A percentile compares a stretch with the other conserved stretches of the same genome.
Evolutionary conservation across 1,140 invertebrate species (phyloP).

Genomic region (Drosophila pruinosa): DNA sequence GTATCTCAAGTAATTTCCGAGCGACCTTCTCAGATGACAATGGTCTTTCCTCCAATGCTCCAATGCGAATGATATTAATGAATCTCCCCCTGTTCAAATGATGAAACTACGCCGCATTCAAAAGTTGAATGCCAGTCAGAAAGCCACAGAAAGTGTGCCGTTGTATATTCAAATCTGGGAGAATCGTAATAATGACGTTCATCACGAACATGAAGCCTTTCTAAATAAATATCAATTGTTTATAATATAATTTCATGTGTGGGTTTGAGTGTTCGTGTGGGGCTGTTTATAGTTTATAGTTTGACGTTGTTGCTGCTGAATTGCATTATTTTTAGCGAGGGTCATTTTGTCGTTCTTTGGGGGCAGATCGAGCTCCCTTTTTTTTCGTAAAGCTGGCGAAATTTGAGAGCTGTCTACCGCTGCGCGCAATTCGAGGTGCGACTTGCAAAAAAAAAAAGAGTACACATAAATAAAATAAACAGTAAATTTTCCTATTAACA

Average conservation of each 20-base stretch:
- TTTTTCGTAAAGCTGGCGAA: conserved; percentile 46
- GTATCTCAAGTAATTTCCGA: conserved; percentile 58
- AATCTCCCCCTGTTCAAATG: not conserved
- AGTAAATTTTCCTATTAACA: conserved; percentile 49
- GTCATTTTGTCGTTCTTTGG: conserved; percentile 47
- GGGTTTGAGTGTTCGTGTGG: conserved; percentile 1
- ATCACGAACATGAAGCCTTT: conserved; percentile 41
- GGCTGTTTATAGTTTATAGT: conserved; percentile 44
- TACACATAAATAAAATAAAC: conserved; percentile 6
- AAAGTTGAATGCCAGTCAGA: conserved; percentile 63
- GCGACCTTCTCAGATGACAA: conserved; percentile 71
- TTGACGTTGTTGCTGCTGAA: conserved; percentile 57
- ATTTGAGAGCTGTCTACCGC: conserved; percentile 51
- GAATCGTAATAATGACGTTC: conserved; percentile 4
- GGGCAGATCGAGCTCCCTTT: conserved; percentile 48
- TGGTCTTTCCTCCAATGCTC: conserved; percentile 44
- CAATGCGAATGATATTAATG: conserved; percentile 19
- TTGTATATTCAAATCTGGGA: conserved; percentile 27
- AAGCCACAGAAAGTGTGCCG: conserved; percentile 50
- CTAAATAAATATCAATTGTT: conserved; percentile 78
- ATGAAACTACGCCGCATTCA: conserved; percentile 58
- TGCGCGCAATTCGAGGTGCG: conserved; percentile 34
- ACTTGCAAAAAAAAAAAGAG: conserved; percentile 24
- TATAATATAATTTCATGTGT: conserved; percentile 39
- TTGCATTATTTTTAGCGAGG: conserved; percentile 73